These are phyloP conservation scores for Pogonomyrmex barbatus DNA, from an alignment of 1,140 invertebrate genomes.

Conservation along the genomic window DNA sequence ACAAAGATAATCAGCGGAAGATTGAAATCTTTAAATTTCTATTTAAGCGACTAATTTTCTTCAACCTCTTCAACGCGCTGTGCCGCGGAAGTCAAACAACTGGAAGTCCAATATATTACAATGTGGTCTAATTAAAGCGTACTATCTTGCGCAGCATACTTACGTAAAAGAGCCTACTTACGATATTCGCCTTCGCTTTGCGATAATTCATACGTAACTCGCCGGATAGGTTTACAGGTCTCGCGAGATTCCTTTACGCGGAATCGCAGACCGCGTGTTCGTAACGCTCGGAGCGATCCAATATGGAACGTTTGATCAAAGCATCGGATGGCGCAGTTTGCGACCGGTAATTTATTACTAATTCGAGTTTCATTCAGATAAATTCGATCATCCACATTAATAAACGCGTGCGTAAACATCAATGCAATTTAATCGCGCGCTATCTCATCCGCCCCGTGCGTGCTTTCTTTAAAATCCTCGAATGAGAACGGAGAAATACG, in stretches of 20 bases:
- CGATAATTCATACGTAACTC: conserved; percentile 36
- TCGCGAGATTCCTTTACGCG: neutral
- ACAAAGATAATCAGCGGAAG: conserved; percentile 44
- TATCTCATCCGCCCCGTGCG: neutral
- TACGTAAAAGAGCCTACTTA: neutral
- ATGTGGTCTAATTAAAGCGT: conserved; percentile 19
- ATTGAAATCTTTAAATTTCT: neutral
- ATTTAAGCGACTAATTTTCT: neutral
- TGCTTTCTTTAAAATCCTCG: conserved; percentile 12
- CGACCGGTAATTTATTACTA: neutral
- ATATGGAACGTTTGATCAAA: neutral
- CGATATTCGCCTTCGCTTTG: conserved; percentile 14
- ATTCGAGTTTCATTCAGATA: neutral
- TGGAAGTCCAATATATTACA: neutral
- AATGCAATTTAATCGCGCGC: neutral
- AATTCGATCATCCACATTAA: neutral
- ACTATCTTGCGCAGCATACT: neutral
- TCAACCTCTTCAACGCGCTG: neutral
- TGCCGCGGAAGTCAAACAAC: neutral
- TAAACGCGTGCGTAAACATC: neutral
- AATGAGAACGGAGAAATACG: neutral
- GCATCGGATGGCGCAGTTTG: neutral
- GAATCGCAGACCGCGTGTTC: neutral
- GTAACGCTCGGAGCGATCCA: neutral
- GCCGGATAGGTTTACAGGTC: conserved; percentile 21